Conservation (phyloP, 1,140 invertebrate genomes). For the Bilobella aurantiaca region DNA sequence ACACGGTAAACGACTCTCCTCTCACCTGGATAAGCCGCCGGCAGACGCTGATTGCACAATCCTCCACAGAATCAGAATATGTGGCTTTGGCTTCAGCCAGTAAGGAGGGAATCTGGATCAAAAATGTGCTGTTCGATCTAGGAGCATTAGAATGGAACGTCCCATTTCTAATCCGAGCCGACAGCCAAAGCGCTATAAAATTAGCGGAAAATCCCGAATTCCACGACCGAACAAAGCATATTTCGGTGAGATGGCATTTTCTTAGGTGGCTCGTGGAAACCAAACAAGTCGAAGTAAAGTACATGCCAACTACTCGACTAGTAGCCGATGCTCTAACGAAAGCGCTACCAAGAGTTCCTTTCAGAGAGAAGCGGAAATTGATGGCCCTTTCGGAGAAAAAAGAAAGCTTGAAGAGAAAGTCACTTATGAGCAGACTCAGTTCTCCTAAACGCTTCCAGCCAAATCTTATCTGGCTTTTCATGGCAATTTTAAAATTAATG, state of each 20-base stretch:
- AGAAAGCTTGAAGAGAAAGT: neutral
- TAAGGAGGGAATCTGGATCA: slow-evolving; percentile 37
- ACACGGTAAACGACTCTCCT: neutral
- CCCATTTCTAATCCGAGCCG: neutral
- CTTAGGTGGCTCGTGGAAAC: slow-evolving; percentile 29
- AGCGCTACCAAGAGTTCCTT: neutral
- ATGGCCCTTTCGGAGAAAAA: neutral
- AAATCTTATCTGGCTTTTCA: neutral
- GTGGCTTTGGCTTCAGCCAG: slow-evolving; percentile 37
- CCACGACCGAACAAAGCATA: slow-evolving; percentile 35
- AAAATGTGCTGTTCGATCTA: slow-evolving; percentile 36
- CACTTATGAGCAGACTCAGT: neutral
- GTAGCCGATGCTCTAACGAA: slow-evolving; percentile 11
- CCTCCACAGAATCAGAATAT: slow-evolving; percentile 39
- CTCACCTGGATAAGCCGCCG: neutral
- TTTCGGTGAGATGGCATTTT: slow-evolving; percentile 36
- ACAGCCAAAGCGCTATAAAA: slow-evolving; percentile 36
- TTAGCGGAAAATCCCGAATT: slow-evolving; percentile 27
- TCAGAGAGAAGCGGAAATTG: neutral
- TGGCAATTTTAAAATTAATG: neutral
- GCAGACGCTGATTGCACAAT: slow-evolving; percentile 31
- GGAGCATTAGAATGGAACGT: neutral
- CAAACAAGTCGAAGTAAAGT: neutral
- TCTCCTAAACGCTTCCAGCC: neutral
- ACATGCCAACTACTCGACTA: neutral